phyloP scores from a whole-genome alignment of 37 sponge, comb jelly and placozoan species.

The Cladorhizidae sp. region DNA sequence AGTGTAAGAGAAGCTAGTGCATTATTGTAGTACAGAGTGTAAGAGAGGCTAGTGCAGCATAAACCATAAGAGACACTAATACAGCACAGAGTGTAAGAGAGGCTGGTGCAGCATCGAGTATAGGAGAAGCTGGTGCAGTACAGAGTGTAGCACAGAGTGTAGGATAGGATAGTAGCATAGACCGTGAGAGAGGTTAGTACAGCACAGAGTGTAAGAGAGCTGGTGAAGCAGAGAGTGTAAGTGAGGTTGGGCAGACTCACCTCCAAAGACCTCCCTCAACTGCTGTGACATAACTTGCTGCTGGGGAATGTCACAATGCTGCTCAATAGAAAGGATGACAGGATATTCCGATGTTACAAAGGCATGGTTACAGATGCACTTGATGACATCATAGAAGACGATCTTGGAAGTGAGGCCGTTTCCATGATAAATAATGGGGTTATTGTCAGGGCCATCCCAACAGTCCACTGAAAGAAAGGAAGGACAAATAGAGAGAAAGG shows the following conservation, averaged over 20 bases:
- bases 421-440: conserved; percentile 95
- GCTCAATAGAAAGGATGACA: conserved; percentile 95
- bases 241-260: conserved; percentile 23
- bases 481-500: conserved; percentile 41
- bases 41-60: too few relatives aligned
- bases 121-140: too few relatives aligned
- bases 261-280: conserved; percentile 85
- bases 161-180: too few relatives aligned
- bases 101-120: too few relatives aligned
- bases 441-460: conserved; percentile 91
- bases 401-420: conserved; percentile 90
- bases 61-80: too few relatives aligned
- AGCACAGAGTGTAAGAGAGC: too few relatives aligned
- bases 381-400: conserved; percentile 85
- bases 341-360: conserved; percentile 91
- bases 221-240: background rate
- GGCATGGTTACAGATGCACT: conserved; percentile 87
- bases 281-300: conserved; percentile 81
- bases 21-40: too few relatives aligned
- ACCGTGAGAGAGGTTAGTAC: too few relatives aligned
- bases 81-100: too few relatives aligned
- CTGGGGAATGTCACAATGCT: conserved; percentile 90
- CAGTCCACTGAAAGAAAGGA: conserved; percentile 73
- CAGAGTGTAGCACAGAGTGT: too few relatives aligned
- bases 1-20: too few relatives aligned